Conservation (phyloP, 2,888 invertebrate species). For the Dryadula phaetusa region DNA sequence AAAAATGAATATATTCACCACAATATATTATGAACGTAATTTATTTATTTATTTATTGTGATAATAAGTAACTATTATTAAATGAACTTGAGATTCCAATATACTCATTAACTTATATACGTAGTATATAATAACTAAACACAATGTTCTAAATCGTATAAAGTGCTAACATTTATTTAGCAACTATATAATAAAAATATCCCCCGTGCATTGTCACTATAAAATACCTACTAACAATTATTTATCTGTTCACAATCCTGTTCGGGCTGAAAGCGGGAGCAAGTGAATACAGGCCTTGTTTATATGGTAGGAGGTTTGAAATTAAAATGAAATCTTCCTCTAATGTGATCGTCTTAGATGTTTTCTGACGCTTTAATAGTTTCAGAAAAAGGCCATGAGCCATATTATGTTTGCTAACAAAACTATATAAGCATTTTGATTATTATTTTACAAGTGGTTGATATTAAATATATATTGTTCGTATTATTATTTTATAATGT, state of each 20-base stretch:
- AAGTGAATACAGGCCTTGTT: conserved; percentile 74
- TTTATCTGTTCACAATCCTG: conserved; percentile 80
- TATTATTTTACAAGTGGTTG: not conserved
- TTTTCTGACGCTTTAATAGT: conserved; percentile 38
- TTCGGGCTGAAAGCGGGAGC: conserved; percentile 77
- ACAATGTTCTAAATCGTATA: not conserved
- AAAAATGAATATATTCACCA: not conserved
- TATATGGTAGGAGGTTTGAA: conserved; percentile 81
- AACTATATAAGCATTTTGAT: conserved; percentile 33
- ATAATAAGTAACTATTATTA: not conserved
- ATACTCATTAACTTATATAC: not conserved
- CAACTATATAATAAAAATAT: not conserved
- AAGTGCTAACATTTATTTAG: conserved; percentile 9
- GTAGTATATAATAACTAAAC: conserved; percentile 10
- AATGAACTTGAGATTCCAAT: not conserved
- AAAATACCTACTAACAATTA: conserved; percentile 63
- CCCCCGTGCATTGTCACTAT: conserved; percentile 9
- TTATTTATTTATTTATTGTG: not conserved
- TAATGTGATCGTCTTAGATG: conserved; percentile 53
- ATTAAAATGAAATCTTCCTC: conserved; percentile 57
- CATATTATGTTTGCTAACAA: conserved; percentile 35
- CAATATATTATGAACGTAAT: not conserved
- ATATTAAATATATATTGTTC: not conserved
- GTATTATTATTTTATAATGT: conserved; percentile 1
- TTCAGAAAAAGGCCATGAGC: conserved; percentile 34